Evolutionary conservation across 2,113 vertebrate species (phyloP), one percentile per base, ranked within the genome.

Genomic region (Myanophis thanlyinensis): DNA sequence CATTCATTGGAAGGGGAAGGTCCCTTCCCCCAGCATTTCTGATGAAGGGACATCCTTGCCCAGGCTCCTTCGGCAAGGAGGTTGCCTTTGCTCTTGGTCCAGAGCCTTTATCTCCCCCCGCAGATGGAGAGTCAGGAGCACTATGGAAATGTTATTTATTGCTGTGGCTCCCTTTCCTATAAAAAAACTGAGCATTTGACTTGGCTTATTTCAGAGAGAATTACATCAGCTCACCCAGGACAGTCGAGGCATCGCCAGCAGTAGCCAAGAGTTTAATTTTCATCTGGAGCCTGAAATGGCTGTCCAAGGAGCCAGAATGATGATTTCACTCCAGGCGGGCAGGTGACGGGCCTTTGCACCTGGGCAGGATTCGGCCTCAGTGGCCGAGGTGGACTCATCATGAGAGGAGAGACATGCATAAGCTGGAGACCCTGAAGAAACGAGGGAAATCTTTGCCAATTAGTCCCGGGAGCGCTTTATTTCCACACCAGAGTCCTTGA

Each of bases 341-440:
- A 80, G 15, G 15, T 18, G 67, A 15, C 67, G 20, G 67, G 18
- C 67, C 15, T 80, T 80, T 80, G 73, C 67, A 73, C 15, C 67
- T 35, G 67, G 13, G n/a, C 2, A 35, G 73, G 73, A 22, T 8
- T 80, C 7, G 73, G 18, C 73, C 18, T 44, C 35, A 22, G 18
- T 18, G 1, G 35, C 35, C 67, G 2, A 20, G 35, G n/a, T 18
- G 0, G 2, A 18, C 35, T 40, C 35, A 8, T 40, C 0, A 0
- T 3, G 73, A 40, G 18, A 22, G 18, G n/a, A 40, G 67, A 40
- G 67, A 44, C 22, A 18, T 9, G 73, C 62, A 13, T 5, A 2
- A 80, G 35, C 15, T 20, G 67, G n/a, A n/a, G 67, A 40, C n/a
- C 13, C 5, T 1, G 5, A 7, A 73, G 67, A 35, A 35, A n/a